phyloP scores from a whole-genome alignment of 2,113 vertebrate species.

The Oncorhynchus keta region DNA sequence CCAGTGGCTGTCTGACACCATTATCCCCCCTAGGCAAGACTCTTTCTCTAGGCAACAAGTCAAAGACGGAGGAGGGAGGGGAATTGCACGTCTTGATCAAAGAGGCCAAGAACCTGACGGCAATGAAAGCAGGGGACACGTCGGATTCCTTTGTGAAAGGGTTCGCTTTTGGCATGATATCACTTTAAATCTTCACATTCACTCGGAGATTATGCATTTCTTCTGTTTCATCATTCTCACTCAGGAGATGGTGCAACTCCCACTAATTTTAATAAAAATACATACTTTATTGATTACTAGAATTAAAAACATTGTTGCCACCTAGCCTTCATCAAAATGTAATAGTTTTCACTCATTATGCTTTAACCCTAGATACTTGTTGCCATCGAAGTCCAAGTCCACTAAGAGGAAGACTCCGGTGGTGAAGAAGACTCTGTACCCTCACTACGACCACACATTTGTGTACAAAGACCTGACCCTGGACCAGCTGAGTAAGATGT shows the following conservation, averaged over 20 bases:
- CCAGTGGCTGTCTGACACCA: background rate
- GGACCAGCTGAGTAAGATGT: slow-evolving; percentile 84
- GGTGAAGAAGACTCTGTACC: slow-evolving; percentile 92
- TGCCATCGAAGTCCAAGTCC: slow-evolving; percentile 81
- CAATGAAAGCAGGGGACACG: slow-evolving; percentile 83
- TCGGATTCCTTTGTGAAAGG: slow-evolving; percentile 97
- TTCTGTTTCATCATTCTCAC: background rate
- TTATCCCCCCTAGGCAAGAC: slow-evolving; percentile 6
- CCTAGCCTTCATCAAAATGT: background rate
- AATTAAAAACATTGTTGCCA: no score
- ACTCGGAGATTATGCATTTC: background rate
- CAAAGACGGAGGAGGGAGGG: slow-evolving; percentile 65
- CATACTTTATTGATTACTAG: no score
- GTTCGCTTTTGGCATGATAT: slow-evolving; percentile 61
- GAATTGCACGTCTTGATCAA: slow-evolving; percentile 95
- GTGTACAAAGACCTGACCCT: slow-evolving; percentile 82
- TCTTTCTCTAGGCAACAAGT: slow-evolving; percentile 77
- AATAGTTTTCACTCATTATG: background rate
- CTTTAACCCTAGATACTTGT: slow-evolving; percentile 79
- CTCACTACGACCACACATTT: slow-evolving; percentile 91
- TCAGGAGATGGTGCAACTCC: background rate
- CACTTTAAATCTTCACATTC: background rate
- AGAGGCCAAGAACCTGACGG: slow-evolving; percentile 90
- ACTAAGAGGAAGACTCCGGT: slow-evolving; percentile 90
- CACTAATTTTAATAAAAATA: no score